Base-by-base conservation (phyloP, 2,888 invertebrate species). In the Trissonchulus sp. region DNA sequence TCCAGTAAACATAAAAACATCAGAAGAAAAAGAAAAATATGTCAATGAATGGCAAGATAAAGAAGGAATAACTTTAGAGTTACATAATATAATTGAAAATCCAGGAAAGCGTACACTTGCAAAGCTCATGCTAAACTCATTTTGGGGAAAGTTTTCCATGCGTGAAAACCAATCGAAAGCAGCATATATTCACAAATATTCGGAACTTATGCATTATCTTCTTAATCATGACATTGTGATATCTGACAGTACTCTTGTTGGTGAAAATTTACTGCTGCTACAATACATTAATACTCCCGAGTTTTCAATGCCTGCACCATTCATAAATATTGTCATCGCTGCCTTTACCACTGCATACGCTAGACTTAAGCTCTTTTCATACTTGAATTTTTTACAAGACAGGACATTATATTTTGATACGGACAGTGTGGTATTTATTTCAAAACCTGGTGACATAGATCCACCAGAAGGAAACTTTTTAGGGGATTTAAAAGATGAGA, bases 331-430 rank as follows among this genome's bases (percentile, higher is more conserved):
- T 8, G 48, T 48, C 8, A 80, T 86, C 1, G 85, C 85, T 0
- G 80, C 82, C 0, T 85, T 83, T 71, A 84, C 83, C 0, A 85
- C 84, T 0, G 76, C 82, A 1, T 79, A 81, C 48, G 83, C 84
- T 0, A 71, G 84, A 2, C 74, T 85, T 0, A 81, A 82, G 76
- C 77, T 85, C 0, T 84, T 83, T 75, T 72, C 74, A 1, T 81
- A 82, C 48, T 48, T 48, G 23, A 8, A 48, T 15, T 8, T 48
- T 8, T 23, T 48, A 8, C 48, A 48, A 23, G 48, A 48, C 8
- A 48, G 23, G 23, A 15, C 8, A 15, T 23, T 48, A 48, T 48
- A 48, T 48, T 15, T 78, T 69, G 84, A 85, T 71, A 85, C 85
- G 0, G 84, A 85, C 75, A 81, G 81, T 1, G 79, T 84, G 2